Percentiles rank a stretch among this genome's conserved stretches.
Evolutionary conservation across 64 coral and sea anemone genomes (phyloP).

Genomic region (Montipora cactus): DNA sequence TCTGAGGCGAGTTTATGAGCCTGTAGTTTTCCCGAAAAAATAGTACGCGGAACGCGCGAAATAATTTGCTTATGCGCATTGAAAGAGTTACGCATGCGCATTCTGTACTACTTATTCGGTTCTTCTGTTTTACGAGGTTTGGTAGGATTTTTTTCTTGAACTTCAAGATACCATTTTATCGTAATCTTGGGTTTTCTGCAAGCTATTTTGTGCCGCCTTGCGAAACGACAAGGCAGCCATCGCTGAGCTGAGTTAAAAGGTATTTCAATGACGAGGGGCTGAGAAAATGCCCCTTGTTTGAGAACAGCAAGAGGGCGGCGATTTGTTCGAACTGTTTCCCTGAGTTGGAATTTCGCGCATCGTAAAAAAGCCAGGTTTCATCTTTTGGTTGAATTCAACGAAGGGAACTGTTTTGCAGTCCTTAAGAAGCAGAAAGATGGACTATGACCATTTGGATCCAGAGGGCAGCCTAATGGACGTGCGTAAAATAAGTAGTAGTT

Average conservation of each 20-base stretch:
- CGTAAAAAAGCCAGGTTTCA: not conserved
- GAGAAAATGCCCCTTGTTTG: conserved; percentile 32
- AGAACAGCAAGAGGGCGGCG: conserved; percentile 22
- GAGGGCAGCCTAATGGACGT: conserved; percentile 96
- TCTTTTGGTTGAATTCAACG: not conserved
- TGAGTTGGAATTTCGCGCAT: conserved; percentile 27
- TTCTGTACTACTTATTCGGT: not conserved
- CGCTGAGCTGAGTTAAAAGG: not conserved
- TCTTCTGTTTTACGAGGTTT: conserved; percentile 44
- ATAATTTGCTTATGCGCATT: conserved; percentile 4
- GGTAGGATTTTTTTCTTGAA: not conserved
- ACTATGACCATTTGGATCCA: conserved; percentile 96
- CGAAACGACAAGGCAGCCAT: not conserved
- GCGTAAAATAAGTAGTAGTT: conserved; percentile 57
- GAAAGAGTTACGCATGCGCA: not conserved
- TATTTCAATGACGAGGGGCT: conserved; percentile 23
- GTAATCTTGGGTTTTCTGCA: conserved; percentile 1
- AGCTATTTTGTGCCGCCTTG: not conserved
- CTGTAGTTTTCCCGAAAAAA: not conserved
- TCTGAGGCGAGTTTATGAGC: conserved; percentile 34
- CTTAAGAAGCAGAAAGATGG: conserved; percentile 59
- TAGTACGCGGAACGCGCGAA: conserved; percentile 22
- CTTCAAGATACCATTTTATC: conserved; percentile 7
- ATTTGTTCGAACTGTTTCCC: conserved; percentile 52
- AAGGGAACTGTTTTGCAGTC: not conserved